Percentiles rank a stretch among this genome's conserved stretches.
Evolutionary conservation across 2,797 vertebrate species (phyloP).

Genomic region (Parauchenoglanis ngamensis): DNA sequence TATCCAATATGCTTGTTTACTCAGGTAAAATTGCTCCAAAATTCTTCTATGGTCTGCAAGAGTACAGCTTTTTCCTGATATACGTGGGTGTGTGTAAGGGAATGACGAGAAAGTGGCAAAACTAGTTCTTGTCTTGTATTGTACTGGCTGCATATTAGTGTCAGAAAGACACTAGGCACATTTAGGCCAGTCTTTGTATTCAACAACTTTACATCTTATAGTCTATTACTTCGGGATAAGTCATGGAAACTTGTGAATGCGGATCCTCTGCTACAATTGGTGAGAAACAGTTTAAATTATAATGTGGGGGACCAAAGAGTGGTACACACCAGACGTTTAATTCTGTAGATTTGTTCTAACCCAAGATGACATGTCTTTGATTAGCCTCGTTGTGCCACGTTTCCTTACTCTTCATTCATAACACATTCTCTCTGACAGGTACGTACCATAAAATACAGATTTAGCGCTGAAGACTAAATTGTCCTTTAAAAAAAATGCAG

Average conservation of each 20-base stretch:
- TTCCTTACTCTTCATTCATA: not conserved
- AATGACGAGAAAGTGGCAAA: not conserved
- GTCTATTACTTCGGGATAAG: not conserved
- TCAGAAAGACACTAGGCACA: too few species aligned
- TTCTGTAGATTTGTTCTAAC: not conserved
- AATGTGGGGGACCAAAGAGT: not conserved
- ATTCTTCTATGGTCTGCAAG: not conserved
- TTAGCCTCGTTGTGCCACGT: not conserved
- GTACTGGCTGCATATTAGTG: not conserved
- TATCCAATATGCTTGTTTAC: not conserved
- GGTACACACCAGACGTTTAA: not conserved
- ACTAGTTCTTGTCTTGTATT: not conserved
- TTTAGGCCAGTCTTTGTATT: not conserved
- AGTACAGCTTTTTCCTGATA: not conserved
- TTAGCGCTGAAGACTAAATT: not conserved
- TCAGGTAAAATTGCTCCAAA: not conserved
- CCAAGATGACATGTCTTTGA: not conserved
- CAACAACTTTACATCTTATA: not conserved
- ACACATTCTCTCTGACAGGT: not conserved
- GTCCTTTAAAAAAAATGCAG: not conserved
- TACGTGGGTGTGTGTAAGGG: not conserved
- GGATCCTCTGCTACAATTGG: not conserved
- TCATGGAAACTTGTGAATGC: not conserved
- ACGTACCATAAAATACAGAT: not conserved
- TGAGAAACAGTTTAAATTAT: not conserved